Evolutionary conservation across 2,113 vertebrate genomes (phyloP).

Genomic region (Xiphophorus hellerii): DNA sequence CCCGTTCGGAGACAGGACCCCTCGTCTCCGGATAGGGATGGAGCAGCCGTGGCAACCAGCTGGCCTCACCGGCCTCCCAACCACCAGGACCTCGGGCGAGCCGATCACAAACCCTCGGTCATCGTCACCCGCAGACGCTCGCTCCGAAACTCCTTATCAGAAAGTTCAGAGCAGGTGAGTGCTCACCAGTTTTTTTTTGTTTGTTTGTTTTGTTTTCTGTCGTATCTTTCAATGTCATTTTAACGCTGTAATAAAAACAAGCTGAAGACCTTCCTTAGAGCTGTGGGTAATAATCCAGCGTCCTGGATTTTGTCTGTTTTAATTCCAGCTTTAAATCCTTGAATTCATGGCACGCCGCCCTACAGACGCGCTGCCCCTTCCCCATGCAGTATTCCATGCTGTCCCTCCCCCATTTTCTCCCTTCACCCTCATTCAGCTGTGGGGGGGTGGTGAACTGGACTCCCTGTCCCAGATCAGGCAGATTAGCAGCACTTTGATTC

Average conservation of each 20-base stretch:
- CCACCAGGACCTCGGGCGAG: constrained; percentile 73
- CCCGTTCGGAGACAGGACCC: constrained; percentile 87
- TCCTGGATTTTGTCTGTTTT: constrained; percentile 2
- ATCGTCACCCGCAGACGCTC: constrained; percentile 93
- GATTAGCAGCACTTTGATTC: constrained; percentile 64
- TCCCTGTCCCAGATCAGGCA: constrained; percentile 63
- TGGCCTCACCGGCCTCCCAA: constrained; percentile 74
- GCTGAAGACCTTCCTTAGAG: background rate
- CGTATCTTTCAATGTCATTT: background rate
- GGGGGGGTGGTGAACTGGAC: constrained; percentile 28
- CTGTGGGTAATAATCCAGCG: fast-evolving
- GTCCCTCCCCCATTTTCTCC: constrained; percentile 62
- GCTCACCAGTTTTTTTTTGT: background rate
- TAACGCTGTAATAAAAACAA: background rate
- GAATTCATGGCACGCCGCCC: constrained; percentile 17
- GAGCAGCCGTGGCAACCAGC: constrained; percentile 69
- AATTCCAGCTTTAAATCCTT: constrained; percentile 34
- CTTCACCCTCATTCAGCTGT: constrained; percentile 34
- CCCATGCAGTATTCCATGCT: constrained; percentile 41
- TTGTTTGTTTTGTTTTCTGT: background rate
- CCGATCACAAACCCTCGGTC: constrained; percentile 90
- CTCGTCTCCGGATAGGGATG: constrained; percentile 75
- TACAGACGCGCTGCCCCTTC: constrained; percentile 29
- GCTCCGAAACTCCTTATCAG: constrained; percentile 83
- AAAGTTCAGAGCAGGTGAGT: constrained; percentile 85